Evolutionary conservation across 2,888 invertebrate genomes (phyloP), one percentile per base, ranked within the genome.

Genomic region (Papilio protenor): DNA sequence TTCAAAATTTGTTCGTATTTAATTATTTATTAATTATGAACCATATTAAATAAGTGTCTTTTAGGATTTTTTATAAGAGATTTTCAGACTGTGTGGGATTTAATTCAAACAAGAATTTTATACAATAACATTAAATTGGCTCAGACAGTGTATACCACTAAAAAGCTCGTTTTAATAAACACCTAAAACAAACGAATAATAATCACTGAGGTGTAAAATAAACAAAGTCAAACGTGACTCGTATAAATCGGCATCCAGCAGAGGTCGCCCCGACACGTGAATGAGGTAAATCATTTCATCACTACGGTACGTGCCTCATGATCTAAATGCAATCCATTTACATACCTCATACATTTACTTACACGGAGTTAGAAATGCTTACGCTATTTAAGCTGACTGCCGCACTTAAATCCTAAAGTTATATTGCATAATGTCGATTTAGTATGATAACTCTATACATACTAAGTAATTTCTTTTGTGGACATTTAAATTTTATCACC

Each of bases 281-380:
- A 78, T 76, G 75, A 74, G 80, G 81, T 72, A 78, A 72, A 78
- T 72, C 79, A 81, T 82, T 80, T 80, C 79, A 81, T 80, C 79
- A 80, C 78, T 78, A 80, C 79, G 80, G 80, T 80, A 81, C 78
- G 70, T 76, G 71, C 79, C 77, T 79, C 66, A 45, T 47, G 83
- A 52, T 82, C 81, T 80, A 82, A 84, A 82, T 84, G 81, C 81
- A 83, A 80, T 78, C 77, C 79, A 81, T 81, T 80, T 81, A 77
- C 80, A 81, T 55, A 14, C 6, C 61, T 52, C 52, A 64, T 21
- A 49, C 11, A 47, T 52, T 49, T 40, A 47, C 33, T 47, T 33
- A 18, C n/a, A 75, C 27, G 14, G 52, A 40, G 40, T 21, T 55
- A 64, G 21, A 40, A 52, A 75, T 66, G 14, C 27, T 74, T 10